phyloP scores from a whole-genome alignment of 2,113 vertebrate genomes.

The Pomatorhinus ruficollis region DNA sequence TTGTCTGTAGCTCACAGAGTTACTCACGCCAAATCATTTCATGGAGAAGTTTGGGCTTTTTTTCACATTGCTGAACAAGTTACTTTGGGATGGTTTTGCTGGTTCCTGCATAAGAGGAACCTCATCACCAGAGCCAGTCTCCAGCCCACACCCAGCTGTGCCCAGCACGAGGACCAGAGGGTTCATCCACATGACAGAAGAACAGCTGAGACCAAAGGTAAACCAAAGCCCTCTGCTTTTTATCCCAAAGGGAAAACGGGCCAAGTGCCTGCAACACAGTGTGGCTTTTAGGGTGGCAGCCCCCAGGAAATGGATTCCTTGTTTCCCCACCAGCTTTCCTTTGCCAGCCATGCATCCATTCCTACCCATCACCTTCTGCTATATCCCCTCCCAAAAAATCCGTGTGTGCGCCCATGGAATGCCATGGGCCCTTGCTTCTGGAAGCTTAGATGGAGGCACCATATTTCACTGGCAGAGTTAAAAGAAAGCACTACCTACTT shows the following conservation, averaged over 20 bases:
- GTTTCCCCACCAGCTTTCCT: neutral
- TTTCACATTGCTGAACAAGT: neutral
- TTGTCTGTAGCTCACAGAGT: neutral
- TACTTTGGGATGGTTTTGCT: neutral
- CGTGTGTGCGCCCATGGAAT: fast-evolving
- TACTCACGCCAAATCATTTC: neutral
- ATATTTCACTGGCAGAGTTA: neutral
- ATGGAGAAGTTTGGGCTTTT: neutral
- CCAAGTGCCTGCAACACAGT: neutral
- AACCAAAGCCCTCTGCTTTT: neutral
- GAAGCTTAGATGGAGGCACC: neutral
- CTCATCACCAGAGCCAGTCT: neutral
- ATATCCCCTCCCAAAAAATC: neutral
- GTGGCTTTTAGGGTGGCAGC: neutral
- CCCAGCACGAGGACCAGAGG: neutral
- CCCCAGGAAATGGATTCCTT: neutral
- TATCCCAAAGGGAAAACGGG: neutral
- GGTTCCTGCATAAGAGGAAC: neutral
- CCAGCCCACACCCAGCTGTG: neutral
- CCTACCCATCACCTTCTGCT: neutral
- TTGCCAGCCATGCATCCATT: neutral
- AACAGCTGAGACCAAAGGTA: neutral
- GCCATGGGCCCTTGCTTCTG: fast-evolving
- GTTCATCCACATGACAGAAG: neutral
- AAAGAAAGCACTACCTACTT: neutral